phyloP scores from a whole-genome alignment of 2,113 vertebrate species.

The Austrofundulus limnaeus region DNA sequence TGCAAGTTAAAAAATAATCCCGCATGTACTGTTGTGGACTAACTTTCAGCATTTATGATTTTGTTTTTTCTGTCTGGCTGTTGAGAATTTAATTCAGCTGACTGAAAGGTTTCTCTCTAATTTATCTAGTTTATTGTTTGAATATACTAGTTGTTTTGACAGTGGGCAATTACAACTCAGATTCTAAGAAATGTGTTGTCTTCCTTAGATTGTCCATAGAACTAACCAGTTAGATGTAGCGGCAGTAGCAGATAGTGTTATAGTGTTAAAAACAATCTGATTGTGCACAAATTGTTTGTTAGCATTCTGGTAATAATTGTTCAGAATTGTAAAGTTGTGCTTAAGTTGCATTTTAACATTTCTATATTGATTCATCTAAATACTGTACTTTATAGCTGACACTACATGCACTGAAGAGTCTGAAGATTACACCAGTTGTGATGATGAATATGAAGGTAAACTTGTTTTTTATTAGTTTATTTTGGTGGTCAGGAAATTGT shows the following conservation, averaged over 20 bases:
- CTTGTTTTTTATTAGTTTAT: background rate
- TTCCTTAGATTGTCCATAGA: background rate
- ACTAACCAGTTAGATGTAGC: background rate
- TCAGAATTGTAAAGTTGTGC: background rate
- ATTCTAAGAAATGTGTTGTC: background rate
- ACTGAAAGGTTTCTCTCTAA: background rate
- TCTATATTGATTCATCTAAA: slow-evolving; percentile 28
- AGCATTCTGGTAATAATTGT: too few species aligned
- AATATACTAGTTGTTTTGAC: background rate
- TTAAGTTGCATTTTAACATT: background rate
- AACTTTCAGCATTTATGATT: background rate
- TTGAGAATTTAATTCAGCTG: too few species aligned
- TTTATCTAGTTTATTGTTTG: background rate
- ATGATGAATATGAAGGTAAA: slow-evolving; percentile 54
- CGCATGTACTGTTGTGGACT: background rate
- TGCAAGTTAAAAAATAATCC: slow-evolving; percentile 3
- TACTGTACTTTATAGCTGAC: slow-evolving; percentile 42
- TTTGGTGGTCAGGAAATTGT: background rate
- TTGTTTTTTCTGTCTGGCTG: too few species aligned
- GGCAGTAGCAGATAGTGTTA: background rate
- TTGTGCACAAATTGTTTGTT: too few species aligned
- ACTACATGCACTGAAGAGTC: slow-evolving; percentile 25
- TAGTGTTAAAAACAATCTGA: background rate
- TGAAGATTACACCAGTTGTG: slow-evolving; percentile 32
- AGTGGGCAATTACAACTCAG: slow-evolving; percentile 7